Base-by-base conservation (phyloP, 2,888 invertebrate genomes). In the Synanthedon vespiformis region DNA sequence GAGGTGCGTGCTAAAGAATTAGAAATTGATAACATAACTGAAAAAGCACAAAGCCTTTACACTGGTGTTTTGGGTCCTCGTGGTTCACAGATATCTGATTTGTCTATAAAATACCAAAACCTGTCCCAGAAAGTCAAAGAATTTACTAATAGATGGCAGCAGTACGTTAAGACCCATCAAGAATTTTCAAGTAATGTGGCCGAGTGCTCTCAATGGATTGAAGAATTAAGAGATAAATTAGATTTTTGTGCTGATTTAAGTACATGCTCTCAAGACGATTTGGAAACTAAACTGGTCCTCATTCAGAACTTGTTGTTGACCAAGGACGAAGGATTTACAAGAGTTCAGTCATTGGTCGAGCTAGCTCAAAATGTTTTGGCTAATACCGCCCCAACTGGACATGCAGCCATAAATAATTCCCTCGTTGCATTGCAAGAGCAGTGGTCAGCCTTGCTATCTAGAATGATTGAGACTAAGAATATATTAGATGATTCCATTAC, bases 1-100 rank as follows among this genome's bases (percentile, higher is more conserved):
- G 95, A 96, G 83, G 93, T 96, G 1, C 90, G 95, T 49, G 95
- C 96, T 3, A 96, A 96, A 68, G 96, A 96, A 78, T 80, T 96
- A 11, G 97, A 97, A 85, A 95, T 97, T 54, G 97, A 98, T 65
- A 93, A 94, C 52, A 94, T 98, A 0, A 96, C 95, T 18, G 98
- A 98, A 74, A 92, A 94, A 60, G 95, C 96, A 0, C 97, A 98
- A 70, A 91, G 93, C 58, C 79, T 96, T 11, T 92, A 94, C 57
- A 94, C 94, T 59, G 92, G 92, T 11, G 89, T 92, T 1, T 79
- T 93, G 13, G 91, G 92, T 52, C 91, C 92, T 3, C 90, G 96
- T 50, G 90, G 91, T 48, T 93, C 95, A 1, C 94, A 95, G 71
- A 93, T 96, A 50, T 94, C 96, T 0, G 97, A 98, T 77, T 77